phyloP scores from a whole-genome alignment of 2,888 invertebrate genomes.

The Xylota segnis region DNA sequence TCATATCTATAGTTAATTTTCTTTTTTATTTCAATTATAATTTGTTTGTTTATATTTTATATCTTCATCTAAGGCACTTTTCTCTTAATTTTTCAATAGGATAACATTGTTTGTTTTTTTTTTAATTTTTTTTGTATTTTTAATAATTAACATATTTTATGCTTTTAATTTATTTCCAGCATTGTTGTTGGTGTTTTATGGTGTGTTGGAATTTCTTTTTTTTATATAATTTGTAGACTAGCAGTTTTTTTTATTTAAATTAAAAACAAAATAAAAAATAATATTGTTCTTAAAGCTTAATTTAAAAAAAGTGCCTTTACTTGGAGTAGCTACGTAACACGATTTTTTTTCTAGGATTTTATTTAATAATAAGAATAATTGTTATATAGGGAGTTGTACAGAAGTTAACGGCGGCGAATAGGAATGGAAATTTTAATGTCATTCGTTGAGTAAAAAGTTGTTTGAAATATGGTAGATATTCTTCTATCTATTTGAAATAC shows the following conservation, averaged over 20 bases:
- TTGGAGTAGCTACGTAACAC: constrained; percentile 29
- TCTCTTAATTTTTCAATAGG: constrained; percentile 74
- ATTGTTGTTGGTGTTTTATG: constrained; percentile 29
- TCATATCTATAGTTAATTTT: constrained; percentile 50
- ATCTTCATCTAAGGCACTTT: constrained; percentile 76
- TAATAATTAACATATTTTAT: constrained; percentile 59
- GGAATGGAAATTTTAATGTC: no score
- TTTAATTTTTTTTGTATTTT: constrained; percentile 18
- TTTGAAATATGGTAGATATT: no score
- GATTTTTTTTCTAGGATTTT: background rate
- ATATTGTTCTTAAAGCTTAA: constrained; percentile 14
- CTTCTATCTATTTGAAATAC: no score
- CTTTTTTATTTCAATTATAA: constrained; percentile 30
- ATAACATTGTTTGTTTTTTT: constrained; percentile 50
- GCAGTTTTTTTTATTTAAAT: constrained; percentile 38
- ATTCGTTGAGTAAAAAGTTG: no score
- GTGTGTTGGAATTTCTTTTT: constrained; percentile 21
- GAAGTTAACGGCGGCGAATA: constrained; percentile 3
- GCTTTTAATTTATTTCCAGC: constrained; percentile 50
- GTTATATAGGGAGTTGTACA: constrained; percentile 1
- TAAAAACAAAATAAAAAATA: constrained; percentile 18
- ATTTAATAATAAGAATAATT: background rate
- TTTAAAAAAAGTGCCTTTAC: constrained; percentile 63
- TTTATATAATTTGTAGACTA: constrained; percentile 53
- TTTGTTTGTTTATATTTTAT: constrained; percentile 54